These are phyloP conservation scores for Torymus tubicola DNA, from an alignment of 2,888 invertebrate genomes.

Conservation along the genomic window DNA sequence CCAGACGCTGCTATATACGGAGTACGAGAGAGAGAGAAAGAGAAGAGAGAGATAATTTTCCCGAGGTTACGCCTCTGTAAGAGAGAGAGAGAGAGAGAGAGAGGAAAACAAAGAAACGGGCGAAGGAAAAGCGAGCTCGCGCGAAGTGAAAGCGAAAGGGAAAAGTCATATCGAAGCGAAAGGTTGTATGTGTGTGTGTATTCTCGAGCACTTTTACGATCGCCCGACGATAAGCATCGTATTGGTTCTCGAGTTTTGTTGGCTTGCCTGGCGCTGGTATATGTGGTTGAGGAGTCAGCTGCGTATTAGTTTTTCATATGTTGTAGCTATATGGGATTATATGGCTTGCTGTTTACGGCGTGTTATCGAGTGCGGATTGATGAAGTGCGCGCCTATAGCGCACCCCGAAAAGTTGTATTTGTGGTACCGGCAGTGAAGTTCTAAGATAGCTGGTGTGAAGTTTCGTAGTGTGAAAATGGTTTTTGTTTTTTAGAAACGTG, in stretches of 20 bases:
- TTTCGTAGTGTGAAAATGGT: too few relatives aligned
- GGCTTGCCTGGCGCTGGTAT: too few relatives aligned
- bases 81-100: too few relatives aligned
- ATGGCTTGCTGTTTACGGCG: neutral
- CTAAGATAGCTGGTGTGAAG: too few relatives aligned
- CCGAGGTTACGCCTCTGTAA: slow-evolving; percentile 29
- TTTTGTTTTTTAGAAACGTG: too few relatives aligned
- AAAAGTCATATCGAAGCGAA: neutral
- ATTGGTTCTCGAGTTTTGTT: neutral
- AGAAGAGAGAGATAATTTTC: slow-evolving; percentile 33
- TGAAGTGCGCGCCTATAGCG: too few relatives aligned
- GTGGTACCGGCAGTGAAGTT: too few relatives aligned
- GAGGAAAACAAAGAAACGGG: slow-evolving; percentile 16
- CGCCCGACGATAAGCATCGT: slow-evolving; percentile 23
- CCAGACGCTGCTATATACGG: too few relatives aligned
- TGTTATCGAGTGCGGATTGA: too few relatives aligned
- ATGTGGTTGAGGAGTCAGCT: neutral
- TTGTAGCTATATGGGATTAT: neutral
- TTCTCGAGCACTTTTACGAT: slow-evolving; percentile 1
- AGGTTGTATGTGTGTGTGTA: neutral
- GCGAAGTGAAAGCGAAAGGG: slow-evolving; percentile 22
- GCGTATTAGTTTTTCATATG: slow-evolving; percentile 26
- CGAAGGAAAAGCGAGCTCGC: neutral
- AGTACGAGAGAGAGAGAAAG: slow-evolving; percentile 9
- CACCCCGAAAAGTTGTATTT: too few relatives aligned